These are phyloP conservation scores for Carpatolechia fugitivella DNA, from an alignment of 2,888 invertebrate genomes.

Conservation along the genomic window DNA sequence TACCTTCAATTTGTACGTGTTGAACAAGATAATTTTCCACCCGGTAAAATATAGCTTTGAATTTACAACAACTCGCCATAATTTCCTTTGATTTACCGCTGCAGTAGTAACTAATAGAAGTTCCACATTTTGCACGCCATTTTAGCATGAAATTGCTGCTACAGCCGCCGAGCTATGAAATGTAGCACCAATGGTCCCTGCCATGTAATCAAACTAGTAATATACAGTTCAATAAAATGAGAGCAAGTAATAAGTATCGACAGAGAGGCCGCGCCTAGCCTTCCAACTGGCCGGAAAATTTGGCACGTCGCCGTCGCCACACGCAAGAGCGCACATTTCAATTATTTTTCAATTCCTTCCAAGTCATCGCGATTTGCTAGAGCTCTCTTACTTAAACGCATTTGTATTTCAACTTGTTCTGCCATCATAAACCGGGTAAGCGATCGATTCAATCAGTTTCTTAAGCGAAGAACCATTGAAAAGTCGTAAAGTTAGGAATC, in stretches of 20 bases:
- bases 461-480: constrained; percentile 41
- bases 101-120: constrained; percentile 45
- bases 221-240: constrained; percentile 36
- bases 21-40: constrained; percentile 55
- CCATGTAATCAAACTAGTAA: constrained; percentile 35
- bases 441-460: constrained; percentile 40
- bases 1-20: constrained; percentile 42
- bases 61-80: constrained; percentile 46
- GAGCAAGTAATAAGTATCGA: constrained; percentile 14
- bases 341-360: constrained; percentile 41
- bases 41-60: constrained; percentile 47
- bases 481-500: constrained; percentile 55
- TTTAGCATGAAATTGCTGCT: constrained; percentile 49
- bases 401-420: constrained; percentile 44
- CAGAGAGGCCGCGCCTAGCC: neutral
- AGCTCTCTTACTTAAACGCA: neutral
- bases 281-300: constrained; percentile 11
- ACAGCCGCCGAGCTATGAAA: constrained; percentile 36
- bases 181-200: constrained; percentile 29
- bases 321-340: constrained; percentile 48
- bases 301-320: constrained; percentile 54
- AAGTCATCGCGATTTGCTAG: neutral
- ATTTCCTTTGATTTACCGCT: constrained; percentile 59
- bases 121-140: constrained; percentile 49
- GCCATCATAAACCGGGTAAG: constrained; percentile 37